Percentiles rank a stretch among this genome's conserved stretches.
These are phyloP conservation scores for Calycopis cecrops DNA, from an alignment of 1,140 invertebrate species.

Conservation along the genomic window DNA sequence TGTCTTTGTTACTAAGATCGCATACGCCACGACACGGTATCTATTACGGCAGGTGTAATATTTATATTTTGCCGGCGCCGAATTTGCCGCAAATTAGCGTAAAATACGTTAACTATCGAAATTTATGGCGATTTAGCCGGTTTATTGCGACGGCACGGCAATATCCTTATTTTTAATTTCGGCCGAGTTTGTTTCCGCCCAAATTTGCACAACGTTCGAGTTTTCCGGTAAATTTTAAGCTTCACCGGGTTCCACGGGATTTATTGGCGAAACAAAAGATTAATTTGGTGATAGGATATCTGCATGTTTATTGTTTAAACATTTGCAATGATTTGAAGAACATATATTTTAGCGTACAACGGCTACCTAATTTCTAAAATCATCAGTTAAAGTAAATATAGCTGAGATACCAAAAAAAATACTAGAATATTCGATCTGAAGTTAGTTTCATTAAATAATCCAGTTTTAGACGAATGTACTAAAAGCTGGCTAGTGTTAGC, in stretches of 20 bases:
- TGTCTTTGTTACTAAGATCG: neutral
- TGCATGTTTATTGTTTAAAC: too few relatives aligned
- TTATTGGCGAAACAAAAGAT: conserved; percentile 22
- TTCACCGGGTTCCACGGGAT: conserved; percentile 27
- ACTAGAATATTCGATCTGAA: too few relatives aligned
- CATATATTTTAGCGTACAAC: too few relatives aligned
- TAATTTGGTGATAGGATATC: conserved; percentile 9
- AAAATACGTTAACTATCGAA: conserved; percentile 37
- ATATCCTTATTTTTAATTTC: conserved; percentile 55
- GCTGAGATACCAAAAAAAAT: too few relatives aligned
- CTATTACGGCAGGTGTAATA: conserved; percentile 21
- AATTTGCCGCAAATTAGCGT: conserved; percentile 32
- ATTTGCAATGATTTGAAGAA: neutral
- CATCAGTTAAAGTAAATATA: too few relatives aligned
- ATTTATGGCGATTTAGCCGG: conserved; percentile 36
- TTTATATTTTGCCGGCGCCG: conserved; percentile 23
- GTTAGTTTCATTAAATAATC: too few relatives aligned
- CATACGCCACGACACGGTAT: neutral
- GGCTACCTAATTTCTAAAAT: too few relatives aligned
- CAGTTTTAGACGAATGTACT: too few relatives aligned
- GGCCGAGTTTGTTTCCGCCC: conserved; percentile 33
- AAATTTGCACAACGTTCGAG: conserved; percentile 29
- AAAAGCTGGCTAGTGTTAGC: too few relatives aligned
- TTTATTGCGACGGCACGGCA: conserved; percentile 26
- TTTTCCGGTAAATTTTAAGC: conserved; percentile 25